Percentiles rank a stretch among this genome's conserved stretches.
Conservation (phyloP, 1,140 invertebrate species). For the Drosophila albomicans region DNA sequence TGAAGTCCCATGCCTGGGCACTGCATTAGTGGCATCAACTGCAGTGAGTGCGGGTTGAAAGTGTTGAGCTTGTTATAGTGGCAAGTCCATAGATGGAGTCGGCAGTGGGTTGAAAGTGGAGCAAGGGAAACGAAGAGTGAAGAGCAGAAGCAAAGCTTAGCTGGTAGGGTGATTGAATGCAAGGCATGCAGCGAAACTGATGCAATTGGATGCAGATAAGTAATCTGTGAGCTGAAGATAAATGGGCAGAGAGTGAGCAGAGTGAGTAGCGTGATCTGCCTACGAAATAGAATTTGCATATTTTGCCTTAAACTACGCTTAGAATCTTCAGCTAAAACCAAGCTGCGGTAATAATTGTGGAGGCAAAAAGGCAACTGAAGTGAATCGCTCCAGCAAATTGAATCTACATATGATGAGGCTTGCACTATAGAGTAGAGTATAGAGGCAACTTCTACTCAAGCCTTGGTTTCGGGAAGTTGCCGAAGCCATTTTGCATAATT, state of each 20-base stretch:
- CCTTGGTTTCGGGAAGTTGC: not conserved
- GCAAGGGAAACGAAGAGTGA: not conserved
- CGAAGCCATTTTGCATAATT: constrained; percentile 45
- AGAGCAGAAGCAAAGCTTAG: not conserved
- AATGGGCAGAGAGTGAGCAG: not conserved
- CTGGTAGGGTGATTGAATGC: not conserved
- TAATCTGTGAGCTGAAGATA: not conserved
- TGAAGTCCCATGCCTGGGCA: constrained; percentile 23
- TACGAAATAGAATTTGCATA: constrained; percentile 5
- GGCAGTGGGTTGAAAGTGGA: not conserved
- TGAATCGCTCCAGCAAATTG: not conserved
- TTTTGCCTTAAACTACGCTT: not conserved
- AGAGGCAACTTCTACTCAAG: not conserved
- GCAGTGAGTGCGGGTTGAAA: not conserved
- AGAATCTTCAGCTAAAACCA: not conserved
- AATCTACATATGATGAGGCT: not conserved
- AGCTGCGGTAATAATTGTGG: not conserved
- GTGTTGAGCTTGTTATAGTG: constrained; percentile 40
- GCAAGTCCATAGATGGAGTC: not conserved
- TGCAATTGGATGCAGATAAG: constrained; percentile 10
- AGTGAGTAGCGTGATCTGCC: not conserved
- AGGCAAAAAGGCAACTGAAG: not conserved
- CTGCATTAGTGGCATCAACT: constrained; percentile 37
- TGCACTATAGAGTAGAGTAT: not conserved
- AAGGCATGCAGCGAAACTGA: not conserved